Evolutionary conservation across 2,113 vertebrate genomes (phyloP), one percentile per base, ranked within the genome.

Genomic region (Aleadryas rufinucha): DNA sequence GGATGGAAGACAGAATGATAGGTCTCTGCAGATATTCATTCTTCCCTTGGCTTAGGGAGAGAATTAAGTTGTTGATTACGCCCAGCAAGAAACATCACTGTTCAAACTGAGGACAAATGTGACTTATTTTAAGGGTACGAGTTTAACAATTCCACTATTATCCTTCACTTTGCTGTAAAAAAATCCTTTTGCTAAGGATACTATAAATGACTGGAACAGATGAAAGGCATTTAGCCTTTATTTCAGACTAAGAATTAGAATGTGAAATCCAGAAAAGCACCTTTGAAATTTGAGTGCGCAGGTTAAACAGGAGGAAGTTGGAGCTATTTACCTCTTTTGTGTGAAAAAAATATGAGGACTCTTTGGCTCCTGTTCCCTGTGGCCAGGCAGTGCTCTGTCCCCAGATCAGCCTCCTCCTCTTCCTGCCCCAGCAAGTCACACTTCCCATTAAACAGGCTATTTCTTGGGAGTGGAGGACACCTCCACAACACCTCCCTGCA

Each of bases 1-100:
- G 83, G 85, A 82, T 90, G 44, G 93, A 93, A 94, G 94, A 75
- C 79, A 93, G 97, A 96, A 95, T 95, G 94, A 97, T 97, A 95
- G 93, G 80, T 91, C 90, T 97, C 87, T 70, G 24, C 90, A 91
- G 97, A 95, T 91, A 92, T 13, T 89, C 24, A 41, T 93, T 96
- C 27, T 93, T 93, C 93, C 89, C 89, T 95, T 84, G 85, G 94
- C 80, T 93, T 77, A 88, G 90, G 88, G 80, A 96, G 80, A 87
- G 94, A 97, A 96, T 89, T 86, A 95, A 94, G 66, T 94, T 94
- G 89, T 96, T 92, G 93, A 96, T 94, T 96, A 95, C 69, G 86
- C 90, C 90, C 92, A 93, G 84, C 83, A 95, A 90, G 91, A 95
- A 95, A 93, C 87, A 92, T 92, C 97, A 93, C 96, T 44, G 52